Percentiles rank a stretch among this genome's conserved stretches.
These are phyloP conservation scores for Mugil cephalus DNA, from an alignment of 2,113 vertebrate genomes.

Conservation along the genomic window DNA sequence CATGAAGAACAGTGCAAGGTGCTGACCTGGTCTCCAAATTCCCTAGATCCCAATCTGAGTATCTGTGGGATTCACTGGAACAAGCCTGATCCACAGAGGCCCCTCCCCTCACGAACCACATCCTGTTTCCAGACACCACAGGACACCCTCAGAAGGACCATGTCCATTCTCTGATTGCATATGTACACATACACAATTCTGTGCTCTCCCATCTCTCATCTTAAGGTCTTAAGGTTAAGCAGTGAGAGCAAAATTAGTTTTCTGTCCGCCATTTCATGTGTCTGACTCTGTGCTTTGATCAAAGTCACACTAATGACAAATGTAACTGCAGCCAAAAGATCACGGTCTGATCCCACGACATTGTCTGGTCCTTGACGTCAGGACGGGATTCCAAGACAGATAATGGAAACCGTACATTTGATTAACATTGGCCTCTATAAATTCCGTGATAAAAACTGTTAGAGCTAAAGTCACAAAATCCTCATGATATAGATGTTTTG, in stretches of 20 bases:
- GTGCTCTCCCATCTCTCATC: background rate
- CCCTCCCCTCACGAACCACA: too few relatives aligned
- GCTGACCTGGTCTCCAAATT: too few relatives aligned
- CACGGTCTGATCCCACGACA: slow-evolving; percentile 43
- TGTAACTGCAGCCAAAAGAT: slow-evolving; percentile 37
- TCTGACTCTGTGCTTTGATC: slow-evolving; percentile 31
- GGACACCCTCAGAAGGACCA: too few relatives aligned
- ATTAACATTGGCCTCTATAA: background rate
- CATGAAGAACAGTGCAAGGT: too few relatives aligned
- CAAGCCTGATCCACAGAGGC: too few relatives aligned
- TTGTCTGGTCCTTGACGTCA: slow-evolving; percentile 59
- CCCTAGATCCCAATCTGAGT: too few relatives aligned
- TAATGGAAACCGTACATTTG: slow-evolving; percentile 13
- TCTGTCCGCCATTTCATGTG: slow-evolving; percentile 23
- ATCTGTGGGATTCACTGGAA: too few relatives aligned
- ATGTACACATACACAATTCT: slow-evolving; percentile 2
- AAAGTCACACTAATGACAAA: slow-evolving; percentile 55
- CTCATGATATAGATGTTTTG: background rate
- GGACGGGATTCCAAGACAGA: slow-evolving; percentile 36
- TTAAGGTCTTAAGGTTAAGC: background rate
- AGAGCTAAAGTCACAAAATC: background rate
- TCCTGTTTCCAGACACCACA: too few relatives aligned
- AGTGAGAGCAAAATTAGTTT: slow-evolving; percentile 33
- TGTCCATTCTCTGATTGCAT: too few relatives aligned
- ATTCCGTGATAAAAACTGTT: background rate